These are phyloP conservation scores for Virgularia gustaviana DNA, from an alignment of 92 coral and sea anemone genomes.

Conservation along the genomic window DNA sequence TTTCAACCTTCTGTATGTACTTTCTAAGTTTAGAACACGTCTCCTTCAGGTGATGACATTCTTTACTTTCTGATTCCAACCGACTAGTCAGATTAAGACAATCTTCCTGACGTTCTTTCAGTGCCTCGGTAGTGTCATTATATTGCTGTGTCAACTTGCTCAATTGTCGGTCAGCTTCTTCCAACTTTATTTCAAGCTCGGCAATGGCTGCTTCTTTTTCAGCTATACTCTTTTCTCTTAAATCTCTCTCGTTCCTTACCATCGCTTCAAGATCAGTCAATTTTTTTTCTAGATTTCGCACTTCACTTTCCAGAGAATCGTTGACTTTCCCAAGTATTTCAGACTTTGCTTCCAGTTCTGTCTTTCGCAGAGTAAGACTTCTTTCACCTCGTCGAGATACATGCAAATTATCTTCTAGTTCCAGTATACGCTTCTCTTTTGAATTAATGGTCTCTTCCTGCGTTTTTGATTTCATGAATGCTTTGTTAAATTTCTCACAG, in stretches of 20 bases:
- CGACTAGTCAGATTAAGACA: background rate
- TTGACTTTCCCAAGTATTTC: conserved; percentile 16
- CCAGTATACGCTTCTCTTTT: conserved; percentile 10
- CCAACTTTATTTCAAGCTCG: conserved; percentile 18
- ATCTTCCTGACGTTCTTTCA: background rate
- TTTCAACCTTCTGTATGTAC: background rate
- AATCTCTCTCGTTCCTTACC: background rate
- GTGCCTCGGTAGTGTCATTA: background rate
- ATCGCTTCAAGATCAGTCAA: background rate
- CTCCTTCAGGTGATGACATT: background rate
- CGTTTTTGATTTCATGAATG: background rate
- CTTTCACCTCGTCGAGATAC: background rate
- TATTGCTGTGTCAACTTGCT: background rate
- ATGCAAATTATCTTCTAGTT: background rate
- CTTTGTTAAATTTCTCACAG: conserved; percentile 19
- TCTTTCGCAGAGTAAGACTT: background rate
- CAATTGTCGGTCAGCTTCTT: background rate
- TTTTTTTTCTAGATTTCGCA: background rate
- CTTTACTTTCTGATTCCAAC: background rate
- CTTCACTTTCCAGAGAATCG: conserved; percentile 1
- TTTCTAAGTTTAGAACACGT: background rate
- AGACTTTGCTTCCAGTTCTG: conserved; percentile 15
- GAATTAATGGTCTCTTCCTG: background rate
- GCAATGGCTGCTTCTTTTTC: conserved; percentile 11
- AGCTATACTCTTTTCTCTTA: background rate